These are phyloP conservation scores for Drosophila rufa DNA, from an alignment of 1,140 invertebrate species.

Conservation along the genomic window DNA sequence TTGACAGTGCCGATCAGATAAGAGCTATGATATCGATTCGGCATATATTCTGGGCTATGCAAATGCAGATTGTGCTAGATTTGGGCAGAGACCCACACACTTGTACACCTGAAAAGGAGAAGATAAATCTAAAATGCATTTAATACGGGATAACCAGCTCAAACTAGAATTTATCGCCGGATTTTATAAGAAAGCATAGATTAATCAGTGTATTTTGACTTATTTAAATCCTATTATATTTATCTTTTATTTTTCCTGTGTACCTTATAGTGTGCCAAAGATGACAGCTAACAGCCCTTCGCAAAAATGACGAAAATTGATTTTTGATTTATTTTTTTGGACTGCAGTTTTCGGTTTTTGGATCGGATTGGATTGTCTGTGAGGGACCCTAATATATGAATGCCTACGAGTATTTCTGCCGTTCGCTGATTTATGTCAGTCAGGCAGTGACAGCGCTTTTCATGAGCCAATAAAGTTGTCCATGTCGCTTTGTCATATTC, in stretches of 20 bases:
- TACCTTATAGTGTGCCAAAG: background rate
- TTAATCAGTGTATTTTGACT: background rate
- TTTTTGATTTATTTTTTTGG: constrained; percentile 78
- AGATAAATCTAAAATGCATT: background rate
- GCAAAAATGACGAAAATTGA: constrained; percentile 47
- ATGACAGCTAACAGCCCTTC: constrained; percentile 35
- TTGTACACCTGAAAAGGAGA: background rate
- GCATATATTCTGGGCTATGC: constrained; percentile 21
- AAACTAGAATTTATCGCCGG: accelerated
- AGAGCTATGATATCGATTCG: constrained; percentile 32
- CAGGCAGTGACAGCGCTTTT: constrained; percentile 83
- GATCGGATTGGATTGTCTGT: constrained; percentile 31
- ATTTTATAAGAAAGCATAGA: too few relatives aligned
- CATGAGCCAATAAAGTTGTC: constrained; percentile 84
- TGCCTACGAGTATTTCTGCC: constrained; percentile 48
- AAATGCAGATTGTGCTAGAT: constrained; percentile 27
- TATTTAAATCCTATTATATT: too few relatives aligned
- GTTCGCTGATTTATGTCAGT: constrained; percentile 79
- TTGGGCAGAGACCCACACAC: constrained; percentile 17
- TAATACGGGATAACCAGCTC: too few relatives aligned
- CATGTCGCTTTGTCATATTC: constrained; percentile 83
- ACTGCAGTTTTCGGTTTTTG: constrained; percentile 27
- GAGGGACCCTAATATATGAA: constrained; percentile 6
- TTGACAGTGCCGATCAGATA: constrained; percentile 51
- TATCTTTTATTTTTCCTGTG: background rate